Percentiles rank a stretch among this genome's conserved stretches.
phyloP scores from a whole-genome alignment of 2,888 invertebrate species.

The Lamellibrachia satsuma region DNA sequence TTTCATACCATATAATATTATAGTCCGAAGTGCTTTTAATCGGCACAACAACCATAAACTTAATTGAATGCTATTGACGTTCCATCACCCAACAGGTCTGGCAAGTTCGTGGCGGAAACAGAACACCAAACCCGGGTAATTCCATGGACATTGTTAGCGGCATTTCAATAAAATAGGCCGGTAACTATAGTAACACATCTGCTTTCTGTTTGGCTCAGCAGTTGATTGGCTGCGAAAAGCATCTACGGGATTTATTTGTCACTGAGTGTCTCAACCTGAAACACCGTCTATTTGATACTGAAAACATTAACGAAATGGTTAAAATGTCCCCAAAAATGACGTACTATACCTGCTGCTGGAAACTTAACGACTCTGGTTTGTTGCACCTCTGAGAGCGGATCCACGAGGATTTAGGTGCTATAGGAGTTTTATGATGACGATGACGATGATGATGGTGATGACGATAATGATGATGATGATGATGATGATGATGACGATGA shows the following conservation, averaged over 20 bases:
- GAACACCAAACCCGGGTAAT: not conserved
- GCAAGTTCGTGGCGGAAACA: not conserved
- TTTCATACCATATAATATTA: not conserved
- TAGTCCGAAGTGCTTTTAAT: not conserved
- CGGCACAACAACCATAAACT: not conserved
- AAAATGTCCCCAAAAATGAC: not conserved
- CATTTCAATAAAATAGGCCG: not conserved
- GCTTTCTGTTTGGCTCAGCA: not conserved
- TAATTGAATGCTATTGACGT: not conserved
- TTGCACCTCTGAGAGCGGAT: not conserved
- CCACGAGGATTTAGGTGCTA: too few relatives aligned
- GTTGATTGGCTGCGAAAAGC: not conserved
- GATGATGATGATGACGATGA: too few relatives aligned
- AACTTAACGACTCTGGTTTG: not conserved
- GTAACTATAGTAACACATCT: not conserved
- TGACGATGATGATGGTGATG: too few relatives aligned
- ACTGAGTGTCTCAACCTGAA: too few relatives aligned
- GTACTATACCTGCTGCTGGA: not conserved
- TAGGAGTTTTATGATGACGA: not conserved
- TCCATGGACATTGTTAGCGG: not conserved
- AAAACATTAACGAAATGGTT: not conserved
- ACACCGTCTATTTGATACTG: not conserved
- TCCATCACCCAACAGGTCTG: not conserved
- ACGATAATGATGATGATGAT: too few relatives aligned
- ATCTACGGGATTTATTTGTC: not conserved